A percentile compares a stretch with the other conserved stretches of the same genome.
These are phyloP conservation scores for Neodiprion virginianus DNA, from an alignment of 1,140 invertebrate genomes.

Conservation along the genomic window DNA sequence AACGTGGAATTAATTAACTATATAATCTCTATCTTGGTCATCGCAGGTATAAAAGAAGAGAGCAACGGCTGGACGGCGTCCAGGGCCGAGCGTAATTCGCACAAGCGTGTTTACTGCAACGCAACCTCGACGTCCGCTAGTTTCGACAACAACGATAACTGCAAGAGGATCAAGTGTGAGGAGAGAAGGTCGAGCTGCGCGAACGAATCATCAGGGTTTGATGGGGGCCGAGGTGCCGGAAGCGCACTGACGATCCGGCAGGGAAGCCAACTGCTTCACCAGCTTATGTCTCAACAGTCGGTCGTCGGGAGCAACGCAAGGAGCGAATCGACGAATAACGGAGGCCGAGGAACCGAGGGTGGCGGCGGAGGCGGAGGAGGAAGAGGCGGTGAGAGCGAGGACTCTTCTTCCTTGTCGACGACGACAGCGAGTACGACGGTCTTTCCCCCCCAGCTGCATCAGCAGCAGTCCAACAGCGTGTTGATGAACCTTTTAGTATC, in stretches of 20 bases:
- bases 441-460: constrained; percentile 26
- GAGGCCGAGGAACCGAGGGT: constrained; percentile 41
- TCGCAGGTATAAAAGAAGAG: background rate
- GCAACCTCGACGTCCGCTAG: background rate
- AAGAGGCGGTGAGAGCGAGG: constrained; percentile 46
- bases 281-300: constrained; percentile 59
- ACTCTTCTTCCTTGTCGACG: background rate
- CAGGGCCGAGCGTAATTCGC: constrained; percentile 13
- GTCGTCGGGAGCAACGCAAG: constrained; percentile 15
- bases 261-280: constrained; percentile 59
- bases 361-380: constrained; percentile 48
- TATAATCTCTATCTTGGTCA: constrained; percentile 21
- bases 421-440: constrained; percentile 15
- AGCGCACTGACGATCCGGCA: constrained; percentile 40
- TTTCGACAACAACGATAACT: constrained; percentile 25
- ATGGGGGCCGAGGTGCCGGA: constrained; percentile 30
- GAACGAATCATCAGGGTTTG: constrained; percentile 12
- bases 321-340: constrained; percentile 19
- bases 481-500: constrained; percentile 91
- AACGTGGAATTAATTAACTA: constrained; percentile 24
- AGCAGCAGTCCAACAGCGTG: constrained; percentile 73
- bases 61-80: background rate
- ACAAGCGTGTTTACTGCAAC: constrained; percentile 43
- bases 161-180: constrained; percentile 42
- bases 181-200: constrained; percentile 11